Evolutionary conservation across 1,140 invertebrate genomes (phyloP), one percentile per base, ranked within the genome.

Genomic region (Pantala flavescens): DNA sequence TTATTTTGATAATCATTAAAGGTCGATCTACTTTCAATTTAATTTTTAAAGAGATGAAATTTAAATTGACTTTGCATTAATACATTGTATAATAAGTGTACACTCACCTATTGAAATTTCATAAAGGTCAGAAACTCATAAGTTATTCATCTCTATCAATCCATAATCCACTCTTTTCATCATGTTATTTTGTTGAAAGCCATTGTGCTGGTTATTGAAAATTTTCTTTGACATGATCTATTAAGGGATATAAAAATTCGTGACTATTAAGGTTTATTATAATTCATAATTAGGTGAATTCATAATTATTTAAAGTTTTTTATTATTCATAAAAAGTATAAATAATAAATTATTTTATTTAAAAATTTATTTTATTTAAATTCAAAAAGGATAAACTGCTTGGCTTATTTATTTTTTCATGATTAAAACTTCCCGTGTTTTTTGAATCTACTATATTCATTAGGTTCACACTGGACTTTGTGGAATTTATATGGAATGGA

Each of bases 401-500:
- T 63, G 12, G 14, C 12, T 63, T 3, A 63, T 63, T 63, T 63
- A 36, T 36, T 63, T 63, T 49, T 63, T 63, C 49, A 63, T 19
- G 16, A 63, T 7, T 63, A 1, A 12, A 63, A 7, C 49, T 19
- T 63, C n/a, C 3, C 49, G 12, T 63, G 49, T 7, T 7, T 63
- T 63, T 63, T 21, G 14, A 63, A 16, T 7, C 49, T 7, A 3
- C n/a, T 21, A 19, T 16, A 7, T 63, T 16, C 3, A 63, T 63
- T 14, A 63, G 49, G 90, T 98, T 76, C 86, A 90, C 78, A 98
- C 95, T 0, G 90, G 90, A 3, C 83, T 96, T 73, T 91, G 92
- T 70, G 82, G 84, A 28, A 82, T 94, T 71, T 89, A 91, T 77
- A 93, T 97, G 84, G 96, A 98, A 83, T 98, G 97, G 96, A 95